A percentile compares a stretch with the other conserved stretches of the same genome.
Conservation (phyloP, 2,888 invertebrate species). For the Cataglyphis cursor region DNA sequence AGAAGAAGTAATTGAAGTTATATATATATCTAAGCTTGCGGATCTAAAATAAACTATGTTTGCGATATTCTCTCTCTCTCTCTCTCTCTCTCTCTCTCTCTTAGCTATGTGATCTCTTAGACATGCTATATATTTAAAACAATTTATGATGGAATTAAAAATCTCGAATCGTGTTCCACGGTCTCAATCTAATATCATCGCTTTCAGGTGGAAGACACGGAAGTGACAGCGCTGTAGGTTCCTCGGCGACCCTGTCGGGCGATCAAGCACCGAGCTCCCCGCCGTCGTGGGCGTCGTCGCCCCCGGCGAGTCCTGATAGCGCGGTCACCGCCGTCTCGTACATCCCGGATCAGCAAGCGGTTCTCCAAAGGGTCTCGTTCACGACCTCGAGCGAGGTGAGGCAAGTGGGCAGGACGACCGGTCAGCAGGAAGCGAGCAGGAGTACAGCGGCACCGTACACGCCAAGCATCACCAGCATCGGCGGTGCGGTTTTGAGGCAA, state of each 20-base stretch:
- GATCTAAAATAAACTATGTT: background rate
- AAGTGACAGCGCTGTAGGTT: constrained; percentile 90
- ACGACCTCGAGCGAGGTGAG: constrained; percentile 89
- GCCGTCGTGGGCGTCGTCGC: constrained; percentile 89
- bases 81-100: background rate
- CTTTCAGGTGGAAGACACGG: constrained; percentile 87
- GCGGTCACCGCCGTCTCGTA: constrained; percentile 88
- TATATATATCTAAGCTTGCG: background rate
- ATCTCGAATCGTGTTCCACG: background rate
- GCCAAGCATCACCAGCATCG: constrained; percentile 90
- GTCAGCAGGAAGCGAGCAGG: constrained; percentile 79
- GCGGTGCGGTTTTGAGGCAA: constrained; percentile 89
- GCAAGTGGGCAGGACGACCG: constrained; percentile 84
- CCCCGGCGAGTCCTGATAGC: constrained; percentile 89
- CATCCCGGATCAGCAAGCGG: constrained; percentile 87
- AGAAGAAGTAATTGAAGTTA: background rate
- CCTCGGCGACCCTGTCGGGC: constrained; percentile 88
- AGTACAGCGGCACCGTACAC: constrained; percentile 83
- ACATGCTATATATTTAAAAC: background rate
- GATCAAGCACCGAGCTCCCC: constrained; percentile 88
- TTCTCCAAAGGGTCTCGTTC: constrained; percentile 89
- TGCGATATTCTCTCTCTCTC: background rate
- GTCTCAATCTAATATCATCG: background rate
- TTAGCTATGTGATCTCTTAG: background rate
- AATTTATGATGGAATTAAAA: background rate